Percentiles rank a stretch among this genome's conserved stretches.
These are phyloP conservation scores for Lamprotornis superbus DNA, from an alignment of 2,113 vertebrate species.

Conservation along the genomic window DNA sequence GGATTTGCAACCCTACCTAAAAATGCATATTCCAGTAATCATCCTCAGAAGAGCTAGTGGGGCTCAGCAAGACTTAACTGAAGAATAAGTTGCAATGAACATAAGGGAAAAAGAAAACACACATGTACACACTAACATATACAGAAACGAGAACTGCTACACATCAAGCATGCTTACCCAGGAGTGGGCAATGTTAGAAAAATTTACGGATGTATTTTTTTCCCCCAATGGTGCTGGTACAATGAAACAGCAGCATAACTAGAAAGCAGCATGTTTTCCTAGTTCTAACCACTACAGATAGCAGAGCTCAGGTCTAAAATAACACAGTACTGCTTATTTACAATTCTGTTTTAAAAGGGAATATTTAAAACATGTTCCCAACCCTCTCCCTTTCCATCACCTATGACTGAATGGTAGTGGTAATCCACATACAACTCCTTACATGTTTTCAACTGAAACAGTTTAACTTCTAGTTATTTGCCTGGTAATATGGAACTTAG, in stretches of 20 bases:
- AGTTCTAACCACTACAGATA: conserved; percentile 68
- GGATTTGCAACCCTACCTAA: conserved; percentile 67
- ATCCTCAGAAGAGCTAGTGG: conserved; percentile 72
- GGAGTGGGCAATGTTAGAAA: conserved; percentile 53
- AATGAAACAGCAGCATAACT: conserved; percentile 66
- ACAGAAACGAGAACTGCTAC: conserved; percentile 57
- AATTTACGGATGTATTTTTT: conserved; percentile 35
- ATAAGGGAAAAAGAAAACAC: conserved; percentile 51
- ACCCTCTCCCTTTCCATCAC: conserved; percentile 49
- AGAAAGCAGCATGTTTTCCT: conserved; percentile 72
- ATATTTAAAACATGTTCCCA: conserved; percentile 66
- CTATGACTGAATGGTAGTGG: conserved; percentile 41
- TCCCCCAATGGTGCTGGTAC: conserved; percentile 55
- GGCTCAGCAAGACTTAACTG: conserved; percentile 68
- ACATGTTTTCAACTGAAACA: conserved; percentile 56
- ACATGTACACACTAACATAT: conserved; percentile 57
- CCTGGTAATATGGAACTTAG: conserved; percentile 15
- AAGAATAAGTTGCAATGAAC: conserved; percentile 51
- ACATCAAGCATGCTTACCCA: conserved; percentile 71
- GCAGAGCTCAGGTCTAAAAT: conserved; percentile 68
- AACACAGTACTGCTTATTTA: conserved; percentile 72
- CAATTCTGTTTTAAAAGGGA: conserved; percentile 62
- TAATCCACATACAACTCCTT: conserved; percentile 49
- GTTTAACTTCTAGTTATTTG: conserved; percentile 50
- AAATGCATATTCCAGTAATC: conserved; percentile 75